A percentile compares a stretch with the other conserved stretches of the same genome.
Evolutionary conservation across 2,888 invertebrate species (phyloP).

Genomic region (Eucriotettix oculatus): DNA sequence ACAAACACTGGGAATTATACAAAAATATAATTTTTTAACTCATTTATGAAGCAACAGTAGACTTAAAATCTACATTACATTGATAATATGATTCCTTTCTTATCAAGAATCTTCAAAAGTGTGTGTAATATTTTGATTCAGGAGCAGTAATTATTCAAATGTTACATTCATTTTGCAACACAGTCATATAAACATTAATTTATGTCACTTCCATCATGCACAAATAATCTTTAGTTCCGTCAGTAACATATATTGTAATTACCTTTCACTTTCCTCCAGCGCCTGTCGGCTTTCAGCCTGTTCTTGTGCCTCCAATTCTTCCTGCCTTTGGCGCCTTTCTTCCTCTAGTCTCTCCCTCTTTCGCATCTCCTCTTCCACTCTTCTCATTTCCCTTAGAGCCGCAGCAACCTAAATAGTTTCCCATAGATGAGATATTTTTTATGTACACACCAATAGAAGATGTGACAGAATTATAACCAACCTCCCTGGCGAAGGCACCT

Average conservation of each 20-base stretch:
- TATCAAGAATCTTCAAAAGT: too few relatives aligned
- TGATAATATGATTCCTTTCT: too few relatives aligned
- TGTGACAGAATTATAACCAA: slow-evolving; percentile 16
- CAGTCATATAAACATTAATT: too few relatives aligned
- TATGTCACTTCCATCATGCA: neutral
- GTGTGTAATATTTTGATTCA: neutral
- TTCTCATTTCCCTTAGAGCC: slow-evolving; percentile 70
- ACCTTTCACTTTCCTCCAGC: slow-evolving; percentile 48
- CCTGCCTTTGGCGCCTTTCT: slow-evolving; percentile 31
- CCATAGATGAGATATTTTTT: too few relatives aligned
- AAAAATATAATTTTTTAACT: too few relatives aligned
- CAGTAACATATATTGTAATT: slow-evolving; percentile 15
- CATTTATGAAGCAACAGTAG: too few relatives aligned
- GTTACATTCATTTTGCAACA: too few relatives aligned
- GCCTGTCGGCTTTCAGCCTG: slow-evolving; percentile 33
- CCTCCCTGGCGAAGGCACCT: slow-evolving; percentile 82
- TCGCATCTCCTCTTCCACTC: slow-evolving; percentile 73
- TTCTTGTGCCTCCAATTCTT: slow-evolving; percentile 21
- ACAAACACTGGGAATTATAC: too few relatives aligned
- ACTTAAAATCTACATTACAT: too few relatives aligned
- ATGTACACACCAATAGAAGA: too few relatives aligned
- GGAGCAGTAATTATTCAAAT: neutral
- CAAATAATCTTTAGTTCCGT: neutral
- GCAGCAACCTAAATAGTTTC: slow-evolving; percentile 39
- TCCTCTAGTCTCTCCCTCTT: slow-evolving; percentile 58